phyloP scores from a whole-genome alignment of 2,888 invertebrate genomes.

The Blastobasis adustella region DNA sequence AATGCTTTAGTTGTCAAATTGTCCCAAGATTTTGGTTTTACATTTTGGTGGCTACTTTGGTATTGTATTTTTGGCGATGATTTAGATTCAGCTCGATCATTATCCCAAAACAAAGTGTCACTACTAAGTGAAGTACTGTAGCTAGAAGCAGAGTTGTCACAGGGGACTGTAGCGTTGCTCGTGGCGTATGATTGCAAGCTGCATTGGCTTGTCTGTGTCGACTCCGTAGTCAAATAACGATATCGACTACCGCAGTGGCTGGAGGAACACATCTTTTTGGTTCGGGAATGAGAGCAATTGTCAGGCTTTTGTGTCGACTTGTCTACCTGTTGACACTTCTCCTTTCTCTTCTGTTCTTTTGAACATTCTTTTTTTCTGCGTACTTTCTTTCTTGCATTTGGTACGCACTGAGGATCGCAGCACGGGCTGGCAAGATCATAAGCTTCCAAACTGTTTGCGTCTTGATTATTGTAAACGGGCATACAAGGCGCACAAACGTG shows the following conservation, averaged over 20 bases:
- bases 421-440: constrained; percentile 91
- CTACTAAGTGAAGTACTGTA: constrained; percentile 91
- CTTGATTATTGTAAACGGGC: constrained; percentile 77
- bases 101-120: constrained; percentile 91
- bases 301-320: constrained; percentile 64
- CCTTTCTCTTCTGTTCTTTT: constrained; percentile 78
- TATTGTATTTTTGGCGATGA: constrained; percentile 66
- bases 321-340: constrained; percentile 72
- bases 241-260: constrained; percentile 63
- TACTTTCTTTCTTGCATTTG: constrained; percentile 71
- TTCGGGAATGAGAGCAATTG: constrained; percentile 59
- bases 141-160: constrained; percentile 84
- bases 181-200: constrained; percentile 90
- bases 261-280: constrained; percentile 56
- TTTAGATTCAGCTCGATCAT: constrained; percentile 56
- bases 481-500: constrained; percentile 84
- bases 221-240: constrained; percentile 79
- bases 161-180: constrained; percentile 79
- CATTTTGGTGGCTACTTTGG: constrained; percentile 59
- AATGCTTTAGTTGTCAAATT: constrained; percentile 90
- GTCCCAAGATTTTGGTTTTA: constrained; percentile 93
- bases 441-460: constrained; percentile 87
- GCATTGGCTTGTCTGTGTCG: constrained; percentile 83
- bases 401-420: constrained; percentile 90
- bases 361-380: constrained; percentile 75